phyloP scores from a whole-genome alignment of 2,888 invertebrate species.

The Eupithecia inturbata region DNA sequence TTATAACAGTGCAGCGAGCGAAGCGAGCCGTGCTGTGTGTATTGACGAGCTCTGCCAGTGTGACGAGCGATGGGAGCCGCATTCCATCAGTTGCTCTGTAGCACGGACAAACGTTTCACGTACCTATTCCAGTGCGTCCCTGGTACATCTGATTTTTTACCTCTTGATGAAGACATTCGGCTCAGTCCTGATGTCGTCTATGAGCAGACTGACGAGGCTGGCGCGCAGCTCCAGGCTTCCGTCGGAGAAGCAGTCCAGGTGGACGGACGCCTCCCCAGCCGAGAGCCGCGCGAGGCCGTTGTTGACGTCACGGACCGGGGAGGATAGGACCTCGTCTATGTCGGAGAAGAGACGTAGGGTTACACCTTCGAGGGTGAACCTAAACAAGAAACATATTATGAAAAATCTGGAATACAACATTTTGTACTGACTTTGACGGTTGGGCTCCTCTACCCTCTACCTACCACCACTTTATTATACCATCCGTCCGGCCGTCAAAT shows the following conservation, averaged over 20 bases:
- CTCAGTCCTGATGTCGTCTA: slow-evolving; percentile 90
- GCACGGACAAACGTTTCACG: background rate
- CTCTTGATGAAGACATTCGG: slow-evolving; percentile 84
- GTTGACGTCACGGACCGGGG: slow-evolving; percentile 88
- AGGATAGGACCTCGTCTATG: slow-evolving; percentile 89
- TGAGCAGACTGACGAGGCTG: slow-evolving; percentile 86
- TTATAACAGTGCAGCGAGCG: too few relatives aligned
- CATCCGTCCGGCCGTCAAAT: too few relatives aligned
- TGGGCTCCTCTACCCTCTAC: too few relatives aligned
- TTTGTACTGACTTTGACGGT: too few relatives aligned
- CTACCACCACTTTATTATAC: too few relatives aligned
- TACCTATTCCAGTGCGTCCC: background rate
- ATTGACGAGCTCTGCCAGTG: background rate
- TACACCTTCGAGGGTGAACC: slow-evolving; percentile 88
- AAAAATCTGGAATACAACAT: too few relatives aligned
- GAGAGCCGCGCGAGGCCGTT: slow-evolving; percentile 88
- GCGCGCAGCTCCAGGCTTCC: slow-evolving; percentile 87
- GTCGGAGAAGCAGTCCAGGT: slow-evolving; percentile 87
- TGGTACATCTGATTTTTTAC: slow-evolving; percentile 58
- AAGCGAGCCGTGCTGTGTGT: too few relatives aligned
- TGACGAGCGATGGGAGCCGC: too few relatives aligned
- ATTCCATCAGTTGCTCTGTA: too few relatives aligned
- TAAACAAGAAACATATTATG: slow-evolving; percentile 45
- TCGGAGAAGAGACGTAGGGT: slow-evolving; percentile 89
- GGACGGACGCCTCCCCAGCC: slow-evolving; percentile 86